phyloP scores from a whole-genome alignment of 1,140 invertebrate genomes.

The Drosophila dunni region DNA sequence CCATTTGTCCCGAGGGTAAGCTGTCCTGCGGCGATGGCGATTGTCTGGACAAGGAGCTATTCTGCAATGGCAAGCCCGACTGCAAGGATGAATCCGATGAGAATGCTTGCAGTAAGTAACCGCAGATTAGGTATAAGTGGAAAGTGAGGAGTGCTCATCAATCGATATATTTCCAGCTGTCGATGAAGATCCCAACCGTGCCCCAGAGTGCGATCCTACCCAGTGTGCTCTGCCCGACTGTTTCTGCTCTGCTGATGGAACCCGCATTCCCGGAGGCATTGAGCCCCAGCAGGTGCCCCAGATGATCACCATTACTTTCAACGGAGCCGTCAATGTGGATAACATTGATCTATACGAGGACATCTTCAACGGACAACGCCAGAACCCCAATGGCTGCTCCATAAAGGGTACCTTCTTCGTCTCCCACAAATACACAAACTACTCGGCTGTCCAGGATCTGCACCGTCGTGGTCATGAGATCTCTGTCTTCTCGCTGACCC shows the following conservation, averaged over 20 bases:
- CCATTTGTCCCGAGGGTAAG: conserved; percentile 94
- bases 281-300: conserved; percentile 94
- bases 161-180: conserved; percentile 87
- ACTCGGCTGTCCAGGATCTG: conserved; percentile 96
- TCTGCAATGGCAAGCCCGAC: conserved; percentile 96
- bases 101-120: conserved; percentile 95
- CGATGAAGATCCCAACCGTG: conserved; percentile 94
- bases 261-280: conserved; percentile 92
- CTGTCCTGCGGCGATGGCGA: conserved; percentile 95
- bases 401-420: conserved; percentile 98
- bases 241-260: conserved; percentile 97
- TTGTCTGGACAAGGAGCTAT: conserved; percentile 95
- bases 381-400: conserved; percentile 97
- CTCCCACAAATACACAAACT: conserved; percentile 98
- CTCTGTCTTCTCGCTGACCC: conserved; percentile 95
- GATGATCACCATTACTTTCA: conserved; percentile 97
- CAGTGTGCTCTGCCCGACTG: conserved; percentile 96
- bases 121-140: background rate
- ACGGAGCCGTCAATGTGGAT: conserved; percentile 96
- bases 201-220: conserved; percentile 94
- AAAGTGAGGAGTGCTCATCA: background rate
- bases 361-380: conserved; percentile 93
- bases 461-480: conserved; percentile 97
- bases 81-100: conserved; percentile 98
- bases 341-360: conserved; percentile 97